phyloP scores from a whole-genome alignment of 2,888 invertebrate species.

The Dolichomitus sp. region DNA sequence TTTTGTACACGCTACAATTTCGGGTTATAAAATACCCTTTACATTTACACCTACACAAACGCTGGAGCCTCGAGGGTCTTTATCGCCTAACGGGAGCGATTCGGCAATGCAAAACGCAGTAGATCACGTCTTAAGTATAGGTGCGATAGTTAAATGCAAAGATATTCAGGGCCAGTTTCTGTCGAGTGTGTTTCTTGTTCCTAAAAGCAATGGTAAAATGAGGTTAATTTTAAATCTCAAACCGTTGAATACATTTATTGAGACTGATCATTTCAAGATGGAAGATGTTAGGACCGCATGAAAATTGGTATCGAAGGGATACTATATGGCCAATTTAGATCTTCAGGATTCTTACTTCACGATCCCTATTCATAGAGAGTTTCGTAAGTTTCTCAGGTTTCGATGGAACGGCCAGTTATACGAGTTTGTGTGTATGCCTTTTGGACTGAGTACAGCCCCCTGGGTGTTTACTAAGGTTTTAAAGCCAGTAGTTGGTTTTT shows the following conservation, averaged over 20 bases:
- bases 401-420: slow-evolving; percentile 42
- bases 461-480: slow-evolving; percentile 58
- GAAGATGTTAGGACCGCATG: slow-evolving; percentile 69
- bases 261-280: slow-evolving; percentile 66
- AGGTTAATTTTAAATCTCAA: slow-evolving; percentile 50
- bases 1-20: slow-evolving; percentile 35
- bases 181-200: slow-evolving; percentile 42
- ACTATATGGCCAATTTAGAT: slow-evolving; percentile 57
- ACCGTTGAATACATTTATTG: slow-evolving; percentile 60
- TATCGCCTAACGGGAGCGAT: slow-evolving; percentile 20
- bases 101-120: slow-evolving; percentile 32
- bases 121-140: slow-evolving; percentile 16
- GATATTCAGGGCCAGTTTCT: slow-evolving; percentile 42
- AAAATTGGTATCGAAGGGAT: slow-evolving; percentile 56
- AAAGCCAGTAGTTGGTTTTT: slow-evolving; percentile 48
- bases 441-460: slow-evolving; percentile 56
- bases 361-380: slow-evolving; percentile 48
- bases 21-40: slow-evolving; percentile 44
- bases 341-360: slow-evolving; percentile 59
- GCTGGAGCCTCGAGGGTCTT: slow-evolving; percentile 13
- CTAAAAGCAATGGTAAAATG: neutral
- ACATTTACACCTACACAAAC: neutral
- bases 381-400: slow-evolving; percentile 62
- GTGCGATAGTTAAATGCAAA: slow-evolving; percentile 44
- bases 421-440: slow-evolving; percentile 56